Percentiles rank a stretch among this genome's conserved stretches.
These are phyloP conservation scores for Drosophila aldrichi DNA, from an alignment of 2,888 invertebrate genomes.

Conservation along the genomic window DNA sequence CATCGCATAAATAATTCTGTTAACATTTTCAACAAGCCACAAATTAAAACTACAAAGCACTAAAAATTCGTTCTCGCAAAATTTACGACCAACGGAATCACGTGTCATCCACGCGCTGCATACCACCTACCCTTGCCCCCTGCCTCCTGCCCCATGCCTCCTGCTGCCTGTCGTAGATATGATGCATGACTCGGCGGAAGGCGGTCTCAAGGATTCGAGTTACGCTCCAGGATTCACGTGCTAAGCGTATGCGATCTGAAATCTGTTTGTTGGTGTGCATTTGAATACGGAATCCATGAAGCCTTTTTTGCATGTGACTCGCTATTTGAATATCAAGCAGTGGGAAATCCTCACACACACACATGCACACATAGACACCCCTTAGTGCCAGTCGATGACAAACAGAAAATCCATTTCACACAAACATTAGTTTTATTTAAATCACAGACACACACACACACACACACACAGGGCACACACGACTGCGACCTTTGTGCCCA, in stretches of 20 bases:
- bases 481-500: constrained; percentile 62
- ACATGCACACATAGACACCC: constrained; percentile 23
- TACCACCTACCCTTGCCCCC: constrained; percentile 14
- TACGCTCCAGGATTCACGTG: constrained; percentile 56
- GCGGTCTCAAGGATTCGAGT: constrained; percentile 64
- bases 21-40: constrained; percentile 80
- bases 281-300: constrained; percentile 70
- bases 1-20: constrained; percentile 81
- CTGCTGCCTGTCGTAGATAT: constrained; percentile 60
- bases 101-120: constrained; percentile 85
- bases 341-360: constrained; percentile 43
- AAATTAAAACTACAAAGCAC: constrained; percentile 83
- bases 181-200: constrained; percentile 79
- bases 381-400: constrained; percentile 71
- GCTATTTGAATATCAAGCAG: constrained; percentile 79
- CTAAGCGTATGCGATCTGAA: constrained; percentile 75
- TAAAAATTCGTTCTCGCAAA: constrained; percentile 76
- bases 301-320: constrained; percentile 65
- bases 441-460: too few species aligned
- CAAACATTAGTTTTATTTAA: constrained; percentile 82
- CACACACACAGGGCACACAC: constrained; percentile 50
- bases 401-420: constrained; percentile 81
- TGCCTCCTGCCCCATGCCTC: constrained; percentile 40
- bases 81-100: constrained; percentile 85
- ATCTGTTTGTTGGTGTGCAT: too few species aligned